Base-by-base conservation (phyloP, 2,888 invertebrate genomes). In the Scaptomyza caliginosa region DNA sequence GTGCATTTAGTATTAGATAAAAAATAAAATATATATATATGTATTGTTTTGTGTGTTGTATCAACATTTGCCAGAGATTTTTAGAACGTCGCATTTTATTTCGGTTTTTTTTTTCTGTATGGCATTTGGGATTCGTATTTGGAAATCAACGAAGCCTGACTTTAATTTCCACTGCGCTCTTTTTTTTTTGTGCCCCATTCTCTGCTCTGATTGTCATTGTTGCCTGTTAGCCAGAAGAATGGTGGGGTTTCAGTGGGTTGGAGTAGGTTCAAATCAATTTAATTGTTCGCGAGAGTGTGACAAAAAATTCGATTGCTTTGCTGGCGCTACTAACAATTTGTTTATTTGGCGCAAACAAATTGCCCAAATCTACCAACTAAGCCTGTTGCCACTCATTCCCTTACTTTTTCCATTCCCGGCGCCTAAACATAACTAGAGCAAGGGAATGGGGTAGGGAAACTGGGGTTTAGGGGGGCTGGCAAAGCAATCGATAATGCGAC, bases 151-250 rank as follows among this genome's bases (percentile, higher is more conserved):
- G 71, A 57, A 43, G 54, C 71, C 51, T 64, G 75, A 71, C 71
- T 51, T 38, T 43, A 38, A 32, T 55, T 69, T 64, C 38, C 67
- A 48, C 46, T 51, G 38, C 32, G 40, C 42, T 40, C 42, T 50
- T 36, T 46, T 11, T n/a, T 40, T 24, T 24, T 19, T 36, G 26
- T 19, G 55, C 39, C 19, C 43, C 42, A 57, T 56, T 68, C 77
- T 64, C 67, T 77, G 88, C 86, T 83, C 83, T 87, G 77, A 77
- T 87, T 86, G 80, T 48, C 67, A 73, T 57, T 58, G 62, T 42
- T 58, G 26, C 23, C 24, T n/a, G n/a, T n/a, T n/a, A 17, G 23
- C 8, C n/a, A 24, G 10, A 34, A 6, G 39, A 3, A 4, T 2
- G 26, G 3, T n/a, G 21, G 19, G 6, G 13, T 13, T 26, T 7